Percentiles rank a stretch among this genome's conserved stretches.
Conservation (phyloP, 2,888 invertebrate species). For the Parasteatoda lunata region DNA sequence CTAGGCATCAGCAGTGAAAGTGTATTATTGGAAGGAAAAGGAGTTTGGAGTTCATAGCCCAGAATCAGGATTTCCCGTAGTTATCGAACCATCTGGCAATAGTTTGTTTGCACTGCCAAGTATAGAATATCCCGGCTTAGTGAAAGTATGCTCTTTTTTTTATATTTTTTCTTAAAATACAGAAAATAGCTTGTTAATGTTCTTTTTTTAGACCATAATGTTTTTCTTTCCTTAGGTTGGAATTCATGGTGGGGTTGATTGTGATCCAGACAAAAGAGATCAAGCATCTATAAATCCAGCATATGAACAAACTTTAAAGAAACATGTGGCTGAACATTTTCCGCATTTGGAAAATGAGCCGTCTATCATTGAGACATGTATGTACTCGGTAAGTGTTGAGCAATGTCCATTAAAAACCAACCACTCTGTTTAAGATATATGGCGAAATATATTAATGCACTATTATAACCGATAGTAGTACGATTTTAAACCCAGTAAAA, state of each 20-base stretch:
- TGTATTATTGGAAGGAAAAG: slow-evolving; percentile 69
- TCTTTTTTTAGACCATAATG: no score
- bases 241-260: slow-evolving; percentile 30
- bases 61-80: slow-evolving; percentile 29
- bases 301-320: slow-evolving; percentile 6
- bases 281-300: not conserved
- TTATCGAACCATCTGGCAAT: slow-evolving; percentile 24
- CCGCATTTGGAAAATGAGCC: slow-evolving; percentile 70
- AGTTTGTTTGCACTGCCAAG: slow-evolving; percentile 71
- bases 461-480: no score
- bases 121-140: slow-evolving; percentile 73
- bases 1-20: slow-evolving; percentile 49
- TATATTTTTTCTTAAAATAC: not conserved
- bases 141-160: slow-evolving; percentile 72
- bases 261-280: slow-evolving; percentile 50
- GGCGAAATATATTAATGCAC: no score
- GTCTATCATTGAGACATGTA: slow-evolving; percentile 73
- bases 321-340: slow-evolving; percentile 53
- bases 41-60: slow-evolving; percentile 41
- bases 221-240: slow-evolving; percentile 19
- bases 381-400: slow-evolving; percentile 73
- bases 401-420: no score
- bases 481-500: no score
- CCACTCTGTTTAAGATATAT: no score
- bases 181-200: not conserved